A percentile compares a stretch with the other conserved stretches of the same genome.
These are phyloP conservation scores for Diplazon laetatorius DNA, from an alignment of 2,888 invertebrate genomes.

Conservation along the genomic window DNA sequence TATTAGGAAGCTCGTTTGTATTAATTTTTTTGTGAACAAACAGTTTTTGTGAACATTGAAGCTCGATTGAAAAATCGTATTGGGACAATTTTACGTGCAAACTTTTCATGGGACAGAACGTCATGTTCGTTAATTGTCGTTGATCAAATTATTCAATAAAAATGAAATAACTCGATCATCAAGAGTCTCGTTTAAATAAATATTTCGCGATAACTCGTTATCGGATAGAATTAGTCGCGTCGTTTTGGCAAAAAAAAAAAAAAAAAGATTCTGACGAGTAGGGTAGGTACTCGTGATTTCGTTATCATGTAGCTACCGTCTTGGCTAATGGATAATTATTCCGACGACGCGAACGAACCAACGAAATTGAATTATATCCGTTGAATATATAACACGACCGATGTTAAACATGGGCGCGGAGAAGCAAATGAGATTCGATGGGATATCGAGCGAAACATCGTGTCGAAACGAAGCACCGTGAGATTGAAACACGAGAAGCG, in stretches of 20 bases:
- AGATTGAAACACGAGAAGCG: slow-evolving; percentile 44
- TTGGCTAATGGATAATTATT: slow-evolving; percentile 58
- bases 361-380: slow-evolving; percentile 37
- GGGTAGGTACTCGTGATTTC: slow-evolving; percentile 40
- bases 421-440: slow-evolving; percentile 33
- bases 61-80: too few species aligned
- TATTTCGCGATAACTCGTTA: slow-evolving; percentile 52
- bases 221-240: slow-evolving; percentile 41
- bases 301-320: slow-evolving; percentile 49
- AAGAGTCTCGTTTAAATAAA: slow-evolving; percentile 14
- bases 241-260: slow-evolving; percentile 40
- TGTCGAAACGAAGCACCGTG: slow-evolving; percentile 20
- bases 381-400: slow-evolving; percentile 37
- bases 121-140: slow-evolving; percentile 11
- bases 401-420: slow-evolving; percentile 34
- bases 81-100: background rate
- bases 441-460: slow-evolving; percentile 22
- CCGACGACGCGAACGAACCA: slow-evolving; percentile 40
- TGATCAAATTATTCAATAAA: slow-evolving; percentile 24
- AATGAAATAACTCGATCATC: slow-evolving; percentile 49
- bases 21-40: too few species aligned
- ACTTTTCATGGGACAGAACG: too few species aligned
- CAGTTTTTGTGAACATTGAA: too few species aligned
- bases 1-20: too few species aligned
- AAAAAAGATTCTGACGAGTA: too few species aligned